Conservation (phyloP, 64 coral and sea anemone species). For the Porites australiensis region DNA sequence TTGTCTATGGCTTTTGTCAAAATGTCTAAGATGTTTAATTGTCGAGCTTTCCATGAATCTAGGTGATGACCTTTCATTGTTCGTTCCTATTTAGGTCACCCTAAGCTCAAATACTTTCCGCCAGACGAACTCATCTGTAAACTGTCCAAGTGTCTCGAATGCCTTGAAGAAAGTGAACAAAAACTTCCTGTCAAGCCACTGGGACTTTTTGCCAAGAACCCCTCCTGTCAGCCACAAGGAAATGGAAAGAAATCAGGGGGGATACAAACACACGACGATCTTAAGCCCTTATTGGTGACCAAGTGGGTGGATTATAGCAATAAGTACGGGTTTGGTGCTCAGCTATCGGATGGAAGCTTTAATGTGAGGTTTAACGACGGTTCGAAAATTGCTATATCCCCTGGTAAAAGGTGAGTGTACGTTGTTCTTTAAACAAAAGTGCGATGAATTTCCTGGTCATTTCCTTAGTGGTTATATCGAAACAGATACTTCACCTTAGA, state of each 20-base stretch:
- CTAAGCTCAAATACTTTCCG: constrained; percentile 51
- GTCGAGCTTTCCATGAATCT: too few relatives aligned
- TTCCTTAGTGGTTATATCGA: too few relatives aligned
- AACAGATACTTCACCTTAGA: too few relatives aligned
- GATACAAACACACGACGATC: neutral
- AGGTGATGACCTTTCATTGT: too few relatives aligned
- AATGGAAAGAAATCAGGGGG: constrained; percentile 13
- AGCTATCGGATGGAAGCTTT: constrained; percentile 94
- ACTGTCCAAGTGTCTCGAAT: constrained; percentile 69
- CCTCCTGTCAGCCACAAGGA: neutral
- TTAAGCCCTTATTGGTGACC: constrained; percentile 60
- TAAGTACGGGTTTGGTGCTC: constrained; percentile 97
- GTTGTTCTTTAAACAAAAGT: too few relatives aligned
- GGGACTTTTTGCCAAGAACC: neutral
- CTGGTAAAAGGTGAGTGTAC: constrained; percentile 80
- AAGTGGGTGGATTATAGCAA: constrained; percentile 99
- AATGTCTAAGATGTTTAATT: too few relatives aligned
- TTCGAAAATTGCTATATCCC: constrained; percentile 85
- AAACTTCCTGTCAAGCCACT: neutral
- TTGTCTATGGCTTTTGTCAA: too few relatives aligned
- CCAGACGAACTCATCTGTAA: constrained; percentile 69
- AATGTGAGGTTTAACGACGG: constrained; percentile 94
- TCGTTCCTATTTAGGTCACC: constrained; percentile 13
- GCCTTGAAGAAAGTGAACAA: constrained; percentile 29
- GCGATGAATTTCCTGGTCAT: too few relatives aligned